These are phyloP conservation scores for Naja naja DNA, from an alignment of 2,113 vertebrate genomes.

Conservation along the genomic window DNA sequence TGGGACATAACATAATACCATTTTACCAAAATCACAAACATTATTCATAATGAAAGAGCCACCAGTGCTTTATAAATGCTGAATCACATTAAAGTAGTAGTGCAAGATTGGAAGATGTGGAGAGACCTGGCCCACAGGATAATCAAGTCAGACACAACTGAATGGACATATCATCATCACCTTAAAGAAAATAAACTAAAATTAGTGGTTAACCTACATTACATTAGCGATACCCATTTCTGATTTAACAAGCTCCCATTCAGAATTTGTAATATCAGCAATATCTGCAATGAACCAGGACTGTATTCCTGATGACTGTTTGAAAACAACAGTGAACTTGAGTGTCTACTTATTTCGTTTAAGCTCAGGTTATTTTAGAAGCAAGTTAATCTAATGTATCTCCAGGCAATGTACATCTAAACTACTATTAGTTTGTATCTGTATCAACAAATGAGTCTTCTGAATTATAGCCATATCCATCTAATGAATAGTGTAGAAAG, in stretches of 20 bases:
- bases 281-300: slow-evolving; percentile 2
- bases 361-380: slow-evolving; percentile 35
- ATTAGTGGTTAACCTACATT: slow-evolving; percentile 35
- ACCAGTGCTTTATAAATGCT: slow-evolving; percentile 36
- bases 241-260: slow-evolving; percentile 44
- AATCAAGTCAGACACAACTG: neutral
- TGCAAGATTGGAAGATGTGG: neutral
- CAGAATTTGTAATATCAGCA: slow-evolving; percentile 17
- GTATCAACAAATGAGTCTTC: neutral
- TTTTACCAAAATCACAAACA: neutral
- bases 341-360: slow-evolving; percentile 27
- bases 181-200: slow-evolving; percentile 38
- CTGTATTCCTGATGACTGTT: slow-evolving; percentile 8
- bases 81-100: neutral
- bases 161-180: neutral
- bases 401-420: slow-evolving; percentile 11
- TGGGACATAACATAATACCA: neutral
- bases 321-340: slow-evolving; percentile 16
- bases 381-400: neutral
- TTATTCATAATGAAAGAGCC: slow-evolving; percentile 38
- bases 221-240: slow-evolving; percentile 26
- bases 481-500: accelerated
- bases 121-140: neutral
- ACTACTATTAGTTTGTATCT: slow-evolving; percentile 1
- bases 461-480: accelerated